These are phyloP conservation scores for Argyrosomus regius DNA, from an alignment of 2,797 vertebrate species.

Conservation along the genomic window DNA sequence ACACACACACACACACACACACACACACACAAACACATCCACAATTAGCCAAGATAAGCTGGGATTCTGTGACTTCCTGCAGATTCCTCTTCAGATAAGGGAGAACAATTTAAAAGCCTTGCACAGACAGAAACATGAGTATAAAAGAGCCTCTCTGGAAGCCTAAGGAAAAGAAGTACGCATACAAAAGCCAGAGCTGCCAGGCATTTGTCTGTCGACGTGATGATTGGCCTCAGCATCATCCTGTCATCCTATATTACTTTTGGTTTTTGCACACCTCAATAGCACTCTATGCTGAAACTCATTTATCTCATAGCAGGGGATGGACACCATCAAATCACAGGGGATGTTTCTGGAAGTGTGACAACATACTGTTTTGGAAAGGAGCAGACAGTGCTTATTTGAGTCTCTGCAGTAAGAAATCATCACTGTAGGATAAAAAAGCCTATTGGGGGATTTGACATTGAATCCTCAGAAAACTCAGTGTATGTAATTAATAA, in stretches of 20 bases:
- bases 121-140: conserved; percentile 62
- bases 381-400: conserved; percentile 39
- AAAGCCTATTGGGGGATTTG: neutral
- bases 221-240: conserved; percentile 66
- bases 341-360: conserved; percentile 60
- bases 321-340: conserved; percentile 60
- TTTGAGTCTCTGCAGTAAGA: conserved; percentile 35
- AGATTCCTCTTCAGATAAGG: conserved; percentile 81
- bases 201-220: conserved; percentile 48
- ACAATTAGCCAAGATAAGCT: conserved; percentile 81
- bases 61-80: conserved; percentile 83
- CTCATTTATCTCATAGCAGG: conserved; percentile 74
- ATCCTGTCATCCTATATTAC: conserved; percentile 68
- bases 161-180: conserved; percentile 45
- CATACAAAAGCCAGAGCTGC: conserved; percentile 48
- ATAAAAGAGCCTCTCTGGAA: conserved; percentile 53
- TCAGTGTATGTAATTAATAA: neutral
- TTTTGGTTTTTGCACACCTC: conserved; percentile 74
- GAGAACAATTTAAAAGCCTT: conserved; percentile 74
- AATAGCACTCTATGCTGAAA: conserved; percentile 59
- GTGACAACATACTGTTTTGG: conserved; percentile 60
- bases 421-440: conserved; percentile 20
- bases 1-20: conserved; percentile 43
- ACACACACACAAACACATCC: conserved; percentile 53
- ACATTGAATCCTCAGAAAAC: neutral